Conservation (phyloP, 2,888 invertebrate species). For the Hedychridium roseum region DNA sequence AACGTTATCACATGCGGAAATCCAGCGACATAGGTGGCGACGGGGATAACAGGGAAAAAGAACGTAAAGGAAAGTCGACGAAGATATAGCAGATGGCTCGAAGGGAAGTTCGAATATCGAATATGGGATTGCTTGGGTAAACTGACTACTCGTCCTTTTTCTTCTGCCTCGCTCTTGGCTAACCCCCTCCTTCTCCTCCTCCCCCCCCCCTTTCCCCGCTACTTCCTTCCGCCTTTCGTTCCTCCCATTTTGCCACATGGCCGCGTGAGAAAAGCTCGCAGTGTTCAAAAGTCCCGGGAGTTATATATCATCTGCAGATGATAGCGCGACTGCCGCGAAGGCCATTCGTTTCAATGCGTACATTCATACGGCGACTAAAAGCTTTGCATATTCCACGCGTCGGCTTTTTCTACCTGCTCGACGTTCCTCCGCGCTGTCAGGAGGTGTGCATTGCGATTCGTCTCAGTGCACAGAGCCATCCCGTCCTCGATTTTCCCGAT, state of each 20-base stretch:
- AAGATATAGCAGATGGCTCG: too few relatives aligned
- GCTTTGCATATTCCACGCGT: conserved; percentile 35
- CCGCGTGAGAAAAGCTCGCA: conserved; percentile 43
- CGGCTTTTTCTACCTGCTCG: conserved; percentile 10
- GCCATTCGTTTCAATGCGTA: conserved; percentile 55
- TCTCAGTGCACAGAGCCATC: too few relatives aligned
- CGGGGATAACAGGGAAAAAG: too few relatives aligned
- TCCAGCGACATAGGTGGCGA: too few relatives aligned
- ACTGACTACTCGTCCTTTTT: conserved; percentile 2
- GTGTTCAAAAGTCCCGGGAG: conserved; percentile 38
- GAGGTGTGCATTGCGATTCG: too few relatives aligned
- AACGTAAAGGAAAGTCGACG: too few relatives aligned
- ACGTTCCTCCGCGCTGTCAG: too few relatives aligned
- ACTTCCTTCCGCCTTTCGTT: conserved; percentile 12
- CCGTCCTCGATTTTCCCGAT: too few relatives aligned
- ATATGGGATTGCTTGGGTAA: conserved; percentile 17
- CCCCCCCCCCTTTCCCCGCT: not conserved
- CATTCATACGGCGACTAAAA: conserved; percentile 45
- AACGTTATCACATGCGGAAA: too few relatives aligned
- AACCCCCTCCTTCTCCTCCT: conserved; percentile 1
- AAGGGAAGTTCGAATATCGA: conserved; percentile 26
- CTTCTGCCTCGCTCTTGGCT: conserved; percentile 9
- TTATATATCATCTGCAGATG: conserved; percentile 57
- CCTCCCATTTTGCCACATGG: conserved; percentile 37
- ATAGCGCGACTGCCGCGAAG: conserved; percentile 50